Percentiles rank a stretch among this genome's conserved stretches.
Conservation (phyloP, 2,797 vertebrate species). For the Oryzias sinensis region DNA sequence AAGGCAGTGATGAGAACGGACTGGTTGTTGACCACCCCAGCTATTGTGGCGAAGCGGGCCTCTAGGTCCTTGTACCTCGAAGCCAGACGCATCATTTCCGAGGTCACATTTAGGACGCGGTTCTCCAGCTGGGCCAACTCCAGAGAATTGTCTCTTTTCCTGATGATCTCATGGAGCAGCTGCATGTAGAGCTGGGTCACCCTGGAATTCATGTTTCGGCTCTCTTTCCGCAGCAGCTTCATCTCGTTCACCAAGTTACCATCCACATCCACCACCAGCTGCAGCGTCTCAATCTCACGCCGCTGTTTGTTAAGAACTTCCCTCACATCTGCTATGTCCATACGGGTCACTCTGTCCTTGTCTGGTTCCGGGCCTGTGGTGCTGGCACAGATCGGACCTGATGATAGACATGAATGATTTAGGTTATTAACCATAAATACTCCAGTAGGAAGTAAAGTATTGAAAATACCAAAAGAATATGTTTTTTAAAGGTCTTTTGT, state of each 20-base stretch:
- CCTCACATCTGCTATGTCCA: constrained; percentile 93
- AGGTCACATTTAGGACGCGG: constrained; percentile 94
- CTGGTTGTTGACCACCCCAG: constrained; percentile 95
- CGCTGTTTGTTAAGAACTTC: constrained; percentile 93
- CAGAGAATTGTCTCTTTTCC: constrained; percentile 95
- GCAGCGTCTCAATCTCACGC: constrained; percentile 91
- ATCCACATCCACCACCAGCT: constrained; percentile 94
- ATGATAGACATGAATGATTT: constrained; percentile 29
- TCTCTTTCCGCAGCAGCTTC: constrained; percentile 96
- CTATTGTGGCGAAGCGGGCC: constrained; percentile 84
- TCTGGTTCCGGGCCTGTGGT: constrained; percentile 83
- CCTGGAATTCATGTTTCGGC: constrained; percentile 98
- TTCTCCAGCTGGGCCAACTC: constrained; percentile 96
- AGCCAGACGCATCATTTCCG: constrained; percentile 92
- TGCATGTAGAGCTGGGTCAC: constrained; percentile 99
- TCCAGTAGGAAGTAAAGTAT: background rate
- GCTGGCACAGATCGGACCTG: constrained; percentile 93
- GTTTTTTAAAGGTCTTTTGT: constrained; percentile 4
- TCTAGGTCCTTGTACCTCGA: constrained; percentile 94
- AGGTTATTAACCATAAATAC: constrained; percentile 4
- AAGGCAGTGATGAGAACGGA: constrained; percentile 87
- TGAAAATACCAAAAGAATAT: background rate
- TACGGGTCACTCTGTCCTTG: constrained; percentile 90
- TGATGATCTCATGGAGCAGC: constrained; percentile 96
- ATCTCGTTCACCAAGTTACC: constrained; percentile 97